Percentiles rank a stretch among this genome's conserved stretches.
These are phyloP conservation scores for Plagodis pulveraria DNA, from an alignment of 2,888 invertebrate species.

Conservation along the genomic window DNA sequence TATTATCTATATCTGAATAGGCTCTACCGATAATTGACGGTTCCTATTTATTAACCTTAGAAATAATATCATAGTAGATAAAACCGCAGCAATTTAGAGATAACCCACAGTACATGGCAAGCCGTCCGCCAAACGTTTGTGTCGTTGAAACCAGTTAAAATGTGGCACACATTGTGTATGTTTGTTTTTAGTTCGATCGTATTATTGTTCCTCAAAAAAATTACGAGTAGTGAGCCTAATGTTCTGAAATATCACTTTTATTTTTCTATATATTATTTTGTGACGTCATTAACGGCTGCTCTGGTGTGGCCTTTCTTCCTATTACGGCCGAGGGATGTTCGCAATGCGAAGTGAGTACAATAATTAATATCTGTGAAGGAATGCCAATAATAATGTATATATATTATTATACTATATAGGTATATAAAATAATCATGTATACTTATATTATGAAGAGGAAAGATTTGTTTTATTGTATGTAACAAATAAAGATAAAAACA, in stretches of 20 bases:
- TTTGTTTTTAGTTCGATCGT: constrained; percentile 47
- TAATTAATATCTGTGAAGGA: too few species aligned
- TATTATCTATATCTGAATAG: not conserved
- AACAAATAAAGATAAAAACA: too few species aligned
- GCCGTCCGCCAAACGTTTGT: not conserved
- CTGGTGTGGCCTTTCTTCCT: constrained; percentile 65
- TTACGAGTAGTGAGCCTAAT: constrained; percentile 55
- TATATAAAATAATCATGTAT: too few species aligned
- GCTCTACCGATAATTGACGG: not conserved
- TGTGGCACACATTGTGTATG: constrained; percentile 60
- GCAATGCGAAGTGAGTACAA: constrained; percentile 71
- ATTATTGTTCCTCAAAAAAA: constrained; percentile 57
- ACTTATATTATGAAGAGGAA: too few species aligned
- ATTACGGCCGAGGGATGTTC: constrained; percentile 61
- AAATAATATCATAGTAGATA: constrained; percentile 13
- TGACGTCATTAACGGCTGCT: constrained; percentile 44
- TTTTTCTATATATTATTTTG: constrained; percentile 56
- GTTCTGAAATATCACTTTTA: constrained; percentile 59
- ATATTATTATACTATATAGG: too few species aligned
- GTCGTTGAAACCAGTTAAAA: constrained; percentile 39
- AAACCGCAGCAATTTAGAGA: constrained; percentile 12
- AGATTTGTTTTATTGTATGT: too few species aligned
- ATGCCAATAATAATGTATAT: too few species aligned
- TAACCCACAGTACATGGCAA: constrained; percentile 44
- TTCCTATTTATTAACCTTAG: constrained; percentile 11